These are phyloP conservation scores for Mobula birostris DNA, from an alignment of 2,113 vertebrate species.

Conservation along the genomic window DNA sequence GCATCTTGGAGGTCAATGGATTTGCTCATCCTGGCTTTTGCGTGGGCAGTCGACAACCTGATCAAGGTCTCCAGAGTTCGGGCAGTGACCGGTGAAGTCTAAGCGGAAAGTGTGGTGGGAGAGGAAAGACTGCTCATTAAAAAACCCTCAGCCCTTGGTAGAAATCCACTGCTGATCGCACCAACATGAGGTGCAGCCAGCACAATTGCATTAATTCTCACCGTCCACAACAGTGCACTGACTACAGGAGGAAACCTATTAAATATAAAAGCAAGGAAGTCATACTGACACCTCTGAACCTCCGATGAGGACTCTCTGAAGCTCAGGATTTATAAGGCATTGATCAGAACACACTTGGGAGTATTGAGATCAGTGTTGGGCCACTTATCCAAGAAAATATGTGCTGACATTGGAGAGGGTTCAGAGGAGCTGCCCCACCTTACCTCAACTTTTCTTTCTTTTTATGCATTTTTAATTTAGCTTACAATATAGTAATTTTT, in stretches of 20 bases:
- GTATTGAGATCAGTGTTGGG: no score
- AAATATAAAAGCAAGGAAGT: neutral
- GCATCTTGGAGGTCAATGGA: slow-evolving; percentile 78
- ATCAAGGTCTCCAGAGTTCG: slow-evolving; percentile 89
- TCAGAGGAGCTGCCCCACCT: no score
- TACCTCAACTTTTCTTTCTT: no score
- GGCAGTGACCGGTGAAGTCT: slow-evolving; percentile 92
- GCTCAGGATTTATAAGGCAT: no score
- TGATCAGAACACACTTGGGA: no score
- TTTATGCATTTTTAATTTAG: no score
- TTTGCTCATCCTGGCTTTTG: slow-evolving; percentile 93
- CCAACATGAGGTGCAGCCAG: neutral
- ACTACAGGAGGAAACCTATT: neutral
- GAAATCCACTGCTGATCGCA: neutral
- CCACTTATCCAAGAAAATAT: no score
- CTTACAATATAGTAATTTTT: no score
- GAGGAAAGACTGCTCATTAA: neutral
- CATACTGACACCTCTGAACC: no score
- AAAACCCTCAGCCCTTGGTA: neutral
- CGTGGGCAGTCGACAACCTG: slow-evolving; percentile 85
- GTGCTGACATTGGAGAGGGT: no score
- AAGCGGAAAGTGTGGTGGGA: neutral
- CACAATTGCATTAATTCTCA: neutral
- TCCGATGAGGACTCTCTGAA: no score
- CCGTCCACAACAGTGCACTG: neutral